Evolutionary conservation across 2,113 vertebrate genomes (phyloP), one percentile per base, ranked within the genome.

Genomic region (Lepidothrix coronata): DNA sequence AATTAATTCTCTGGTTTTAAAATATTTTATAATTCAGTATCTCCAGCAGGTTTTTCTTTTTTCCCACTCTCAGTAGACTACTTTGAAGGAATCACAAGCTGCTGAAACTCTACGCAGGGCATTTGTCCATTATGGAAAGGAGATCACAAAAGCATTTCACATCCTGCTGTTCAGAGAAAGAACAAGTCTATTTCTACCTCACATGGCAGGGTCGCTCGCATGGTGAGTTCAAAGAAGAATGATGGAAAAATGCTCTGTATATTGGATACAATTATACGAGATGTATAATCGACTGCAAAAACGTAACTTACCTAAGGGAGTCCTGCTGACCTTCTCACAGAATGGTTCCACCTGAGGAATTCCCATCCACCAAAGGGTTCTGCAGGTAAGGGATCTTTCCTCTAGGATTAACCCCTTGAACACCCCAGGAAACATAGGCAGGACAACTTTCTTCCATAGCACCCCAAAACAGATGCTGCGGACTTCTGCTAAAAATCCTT

Each of bases 1-100:
- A 97, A 93, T 93, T 89, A 94, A 89, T 93, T 91, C n/a, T 73
- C 51, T 58, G 37, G 16, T 68, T 91, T 89, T 58, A 88, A 92
- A 85, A 82, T 85, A 70, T 48, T 83, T 93, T 57, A 52, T 81
- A 92, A 91, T 62, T 92, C 48, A 33, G 24, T 65, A 84, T 35
- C 22, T 87, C 77, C 84, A 79, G 57, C 77, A 75, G 49, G 22
- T 65, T 44, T 57, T 65, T 59, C 18, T 84, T 75, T 87, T 75
- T 82, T 19, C 37, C 74, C 41, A 65, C 63, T 49, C 70, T 49
- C 70, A 65, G 67, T 8, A 76, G 75, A 90, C n/a, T 70, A 76
- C 75, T 94, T 90, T 88, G 92, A 95, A 94, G 51, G 58, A 93
- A 82, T 14, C 8, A 44, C 57, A 72, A 75, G 84, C 70, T 84